Evolutionary conservation across 2,113 vertebrate species (phyloP), one percentile per base, ranked within the genome.

Genomic region (Geococcyx californianus): DNA sequence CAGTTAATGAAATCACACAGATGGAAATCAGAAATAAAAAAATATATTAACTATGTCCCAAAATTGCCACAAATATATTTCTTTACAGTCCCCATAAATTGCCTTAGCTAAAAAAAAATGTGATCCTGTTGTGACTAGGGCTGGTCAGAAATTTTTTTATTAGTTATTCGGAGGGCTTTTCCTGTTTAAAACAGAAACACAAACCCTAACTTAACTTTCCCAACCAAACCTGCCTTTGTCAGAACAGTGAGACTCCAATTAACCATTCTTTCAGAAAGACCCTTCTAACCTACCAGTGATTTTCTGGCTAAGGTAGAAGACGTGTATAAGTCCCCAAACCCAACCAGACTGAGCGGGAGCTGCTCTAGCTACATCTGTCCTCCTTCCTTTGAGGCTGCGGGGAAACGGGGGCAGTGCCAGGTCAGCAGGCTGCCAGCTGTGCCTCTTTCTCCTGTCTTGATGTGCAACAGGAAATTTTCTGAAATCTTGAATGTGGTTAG

Each of bases 1-100:
- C 59, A 92, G 73, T 80, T 95, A 97, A 97, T 97, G 87, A 75
- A 92, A 93, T 92, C 95, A 93, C 72, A 95, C 55, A 96, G 86
- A 96, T 94, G 84, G 34, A 95, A 77, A 95, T 67, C 52, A 96
- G 84, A 92, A 93, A 86, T 40, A 77, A 36, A 59, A 87, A 90
- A 70, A 91, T 92, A 13, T 73, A 68, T 79, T 88, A 94, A 52
- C 33, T 74, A 14, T 70, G 52, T 6, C 73, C 56, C 59, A 6
- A 76, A 91, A 70, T 29, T 58, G 7, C 18, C 5, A 5, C 26
- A 86, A 69, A 82, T 80, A 42, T 45, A 62, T 79, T 79, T 69
- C 29, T 83, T 82, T 44, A 52, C n/a, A 28, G 33, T 83, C 18
- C 72, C 23, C 55, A 74, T 28, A 83, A 91, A 74, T 74, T 59